Evolutionary conservation across 2,797 vertebrate genomes (phyloP), one percentile per base, ranked within the genome.

Genomic region (Periophthalmus magnuspinnatus): DNA sequence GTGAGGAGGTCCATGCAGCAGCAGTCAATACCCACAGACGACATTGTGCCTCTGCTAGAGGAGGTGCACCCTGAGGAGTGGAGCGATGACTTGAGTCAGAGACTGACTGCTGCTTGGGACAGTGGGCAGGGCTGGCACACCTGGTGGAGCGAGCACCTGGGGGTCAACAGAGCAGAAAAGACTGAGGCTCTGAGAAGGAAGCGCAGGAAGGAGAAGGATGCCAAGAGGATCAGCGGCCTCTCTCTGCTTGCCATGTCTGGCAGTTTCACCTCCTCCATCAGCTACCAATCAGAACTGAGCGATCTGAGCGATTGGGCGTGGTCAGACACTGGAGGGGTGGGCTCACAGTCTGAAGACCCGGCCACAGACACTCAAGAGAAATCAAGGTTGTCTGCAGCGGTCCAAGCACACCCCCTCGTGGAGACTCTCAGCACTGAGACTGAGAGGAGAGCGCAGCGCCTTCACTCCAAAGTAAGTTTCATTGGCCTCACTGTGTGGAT

Each of bases 101-200:
- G 96, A 0, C 80, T 98, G 64, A 91, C 84, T 0, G 72, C 76
- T 0, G 84, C 94, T 2, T 97, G 96, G 96, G 72, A 72, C 0
- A 92, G 79, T 0, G 84, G 83, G 66, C 71, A 62, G 0, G 65
- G 19, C 0, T 94, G 91, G 87, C 76, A 22, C 0, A 62, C 55
- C 0, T 97, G 96, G 95, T 97, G 96, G 96, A 82, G 88, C 0
- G 91, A 93, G 2, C 79, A 78, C 21, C 83, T 88, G 0, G 94
- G 90, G 0, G 10, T 85, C 17, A 86, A 84, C 71, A 3, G 6
- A 0, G 76, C 80, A 0, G 48, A 69, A 24, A 94, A 91, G 82
- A 45, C 82, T 9, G 81, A 17, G 36, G 91, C 75, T 0, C 88
- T 93, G 74, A 86, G 84, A 59, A 91, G 81, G 72, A 94, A 91